phyloP scores from a whole-genome alignment of 2,888 invertebrate species.

The Limnephilus auricula region DNA sequence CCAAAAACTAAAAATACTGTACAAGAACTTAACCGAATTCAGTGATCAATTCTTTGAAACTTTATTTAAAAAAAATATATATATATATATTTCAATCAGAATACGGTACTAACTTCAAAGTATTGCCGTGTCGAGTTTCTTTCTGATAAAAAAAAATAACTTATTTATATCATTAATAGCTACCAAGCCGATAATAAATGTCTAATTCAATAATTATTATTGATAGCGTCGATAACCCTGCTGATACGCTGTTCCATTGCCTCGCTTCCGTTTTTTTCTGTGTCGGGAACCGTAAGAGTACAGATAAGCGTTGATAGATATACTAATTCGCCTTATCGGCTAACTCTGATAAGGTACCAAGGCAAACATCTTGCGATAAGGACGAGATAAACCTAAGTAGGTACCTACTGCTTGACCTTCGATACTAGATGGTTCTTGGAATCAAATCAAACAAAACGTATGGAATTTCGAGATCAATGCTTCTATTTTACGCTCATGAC shows the following conservation, averaged over 20 bases:
- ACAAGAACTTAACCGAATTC: too few relatives aligned
- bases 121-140: neutral
- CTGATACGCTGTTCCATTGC: neutral
- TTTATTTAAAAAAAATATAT: too few relatives aligned
- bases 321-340: neutral
- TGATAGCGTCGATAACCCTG: neutral
- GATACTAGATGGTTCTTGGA: neutral
- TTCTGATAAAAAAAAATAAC: neutral
- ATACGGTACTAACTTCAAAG: neutral
- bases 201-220: neutral
- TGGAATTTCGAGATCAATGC: neutral
- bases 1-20: too few relatives aligned
- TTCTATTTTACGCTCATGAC: too few relatives aligned
- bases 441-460: neutral
- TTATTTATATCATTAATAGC: neutral
- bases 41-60: too few relatives aligned
- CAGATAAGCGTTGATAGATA: conserved; percentile 4
- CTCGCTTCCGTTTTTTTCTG: conserved; percentile 6
- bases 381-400: neutral
- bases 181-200: neutral
- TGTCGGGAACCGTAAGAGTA: neutral
- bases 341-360: conserved; percentile 7
- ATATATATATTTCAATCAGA: too few relatives aligned
- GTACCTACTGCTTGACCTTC: neutral
- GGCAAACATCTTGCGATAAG: neutral